These are phyloP conservation scores for Microchrysa polita DNA, from an alignment of 2,888 invertebrate species.

Conservation along the genomic window DNA sequence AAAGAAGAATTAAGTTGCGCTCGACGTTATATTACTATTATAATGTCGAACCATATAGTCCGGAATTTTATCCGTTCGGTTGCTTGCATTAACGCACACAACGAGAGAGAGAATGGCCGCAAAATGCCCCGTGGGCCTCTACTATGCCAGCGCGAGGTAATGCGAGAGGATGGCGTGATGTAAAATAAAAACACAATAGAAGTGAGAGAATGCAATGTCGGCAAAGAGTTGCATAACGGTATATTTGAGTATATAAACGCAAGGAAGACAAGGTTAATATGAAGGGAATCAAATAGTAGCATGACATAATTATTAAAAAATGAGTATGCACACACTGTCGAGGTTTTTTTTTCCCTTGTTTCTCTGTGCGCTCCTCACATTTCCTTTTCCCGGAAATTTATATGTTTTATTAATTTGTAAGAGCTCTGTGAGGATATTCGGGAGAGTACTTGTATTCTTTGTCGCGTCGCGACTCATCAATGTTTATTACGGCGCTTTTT, in stretches of 20 bases:
- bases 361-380: no score
- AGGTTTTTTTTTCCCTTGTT: not conserved
- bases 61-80: no score
- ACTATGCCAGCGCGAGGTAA: not conserved
- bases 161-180: not conserved
- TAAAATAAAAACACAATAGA: not conserved
- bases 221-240: not conserved
- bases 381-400: no score
- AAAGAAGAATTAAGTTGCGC: slow-evolving; percentile 35
- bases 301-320: slow-evolving; percentile 26
- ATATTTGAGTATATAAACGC: no score
- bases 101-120: no score
- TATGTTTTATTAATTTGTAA: no score
- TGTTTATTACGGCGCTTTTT: no score
- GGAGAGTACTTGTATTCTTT: no score
- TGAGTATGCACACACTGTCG: not conserved
- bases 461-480: no score
- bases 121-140: no score
- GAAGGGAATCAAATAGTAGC: slow-evolving; percentile 27
- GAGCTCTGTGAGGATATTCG: no score
- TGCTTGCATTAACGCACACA: no score
- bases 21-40: slow-evolving; percentile 28
- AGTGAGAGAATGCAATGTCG: not conserved
- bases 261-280: slow-evolving; percentile 10
- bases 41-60: not conserved